Evolutionary conservation across 2,888 invertebrate genomes (phyloP).

Genomic region (Parnassius orleans): DNA sequence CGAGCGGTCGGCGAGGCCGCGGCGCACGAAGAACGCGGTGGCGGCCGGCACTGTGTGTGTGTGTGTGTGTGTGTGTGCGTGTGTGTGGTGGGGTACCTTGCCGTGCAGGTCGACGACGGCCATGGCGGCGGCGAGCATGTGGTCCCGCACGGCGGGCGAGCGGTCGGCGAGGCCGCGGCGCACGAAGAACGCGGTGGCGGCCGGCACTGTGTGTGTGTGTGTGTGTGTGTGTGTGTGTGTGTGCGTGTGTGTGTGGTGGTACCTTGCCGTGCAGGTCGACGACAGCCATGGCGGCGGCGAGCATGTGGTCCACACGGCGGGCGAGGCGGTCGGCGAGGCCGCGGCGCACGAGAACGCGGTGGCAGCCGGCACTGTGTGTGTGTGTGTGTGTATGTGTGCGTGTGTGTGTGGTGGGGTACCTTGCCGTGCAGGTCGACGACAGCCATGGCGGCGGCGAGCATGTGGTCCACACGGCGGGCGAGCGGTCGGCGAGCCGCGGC

Average conservation of each 20-base stretch:
- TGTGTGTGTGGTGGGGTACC: conserved; percentile 54
- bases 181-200: conserved; percentile 86
- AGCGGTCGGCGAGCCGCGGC: conserved; percentile 92
- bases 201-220: too few relatives aligned
- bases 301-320: conserved; percentile 93
- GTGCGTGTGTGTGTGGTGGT: background rate
- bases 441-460: conserved; percentile 96
- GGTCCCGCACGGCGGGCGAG: conserved; percentile 90
- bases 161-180: conserved; percentile 93
- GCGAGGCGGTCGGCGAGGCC: conserved; percentile 93
- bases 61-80: too few relatives aligned
- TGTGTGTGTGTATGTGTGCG: too few relatives aligned
- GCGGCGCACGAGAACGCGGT: conserved; percentile 89
- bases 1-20: conserved; percentile 92
- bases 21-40: conserved; percentile 91
- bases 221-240: conserved; percentile 52
- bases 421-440: conserved; percentile 96
- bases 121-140: conserved; percentile 97
- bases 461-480: conserved; percentile 91
- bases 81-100: conserved; percentile 77
- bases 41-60: conserved; percentile 82
- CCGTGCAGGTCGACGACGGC: conserved; percentile 96
- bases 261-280: conserved; percentile 97
- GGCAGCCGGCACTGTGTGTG: too few relatives aligned
- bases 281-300: conserved; percentile 94